Percentiles rank a stretch among this genome's conserved stretches.
Conservation (phyloP, 2,888 invertebrate genomes). For the Sylvicola fuscatus region DNA sequence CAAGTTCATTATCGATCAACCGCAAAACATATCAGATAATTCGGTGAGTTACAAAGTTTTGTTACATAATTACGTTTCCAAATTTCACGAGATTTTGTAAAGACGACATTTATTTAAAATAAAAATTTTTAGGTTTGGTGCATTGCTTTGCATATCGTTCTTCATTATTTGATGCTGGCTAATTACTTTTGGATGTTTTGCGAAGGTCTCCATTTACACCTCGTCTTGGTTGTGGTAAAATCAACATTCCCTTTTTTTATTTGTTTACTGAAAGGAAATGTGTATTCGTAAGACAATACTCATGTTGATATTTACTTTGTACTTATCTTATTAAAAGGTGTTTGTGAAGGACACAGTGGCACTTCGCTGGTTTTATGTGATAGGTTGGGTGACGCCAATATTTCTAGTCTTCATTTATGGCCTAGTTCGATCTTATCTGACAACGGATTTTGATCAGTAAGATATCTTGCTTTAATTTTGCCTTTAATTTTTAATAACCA, state of each 20-base stretch:
- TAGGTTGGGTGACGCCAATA: slow-evolving; percentile 46
- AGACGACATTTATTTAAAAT: no score
- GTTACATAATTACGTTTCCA: not conserved
- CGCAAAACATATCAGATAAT: slow-evolving; percentile 34
- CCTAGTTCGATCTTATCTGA: slow-evolving; percentile 21
- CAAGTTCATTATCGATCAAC: slow-evolving; percentile 34
- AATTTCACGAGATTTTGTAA: slow-evolving; percentile 1
- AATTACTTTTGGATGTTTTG: slow-evolving; percentile 78
- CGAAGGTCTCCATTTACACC: slow-evolving; percentile 54
- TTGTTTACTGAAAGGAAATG: no score
- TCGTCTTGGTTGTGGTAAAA: slow-evolving; percentile 47
- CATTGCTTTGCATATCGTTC: slow-evolving; percentile 40
- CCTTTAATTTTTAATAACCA: not conserved
- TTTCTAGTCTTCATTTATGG: slow-evolving; percentile 29
- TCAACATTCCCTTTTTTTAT: no score
- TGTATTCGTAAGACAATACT: no score
- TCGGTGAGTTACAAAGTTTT: slow-evolving; percentile 26
- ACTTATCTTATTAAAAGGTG: no score
- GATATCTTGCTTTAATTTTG: slow-evolving; percentile 14
- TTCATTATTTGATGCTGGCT: slow-evolving; percentile 52
- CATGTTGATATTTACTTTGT: no score
- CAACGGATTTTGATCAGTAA: slow-evolving; percentile 34
- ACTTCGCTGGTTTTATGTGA: slow-evolving; percentile 41
- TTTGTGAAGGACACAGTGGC: slow-evolving; percentile 52
- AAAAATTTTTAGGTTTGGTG: slow-evolving; percentile 39